These are phyloP conservation scores for Chesias legatella DNA, from an alignment of 2,888 invertebrate genomes.

Conservation along the genomic window DNA sequence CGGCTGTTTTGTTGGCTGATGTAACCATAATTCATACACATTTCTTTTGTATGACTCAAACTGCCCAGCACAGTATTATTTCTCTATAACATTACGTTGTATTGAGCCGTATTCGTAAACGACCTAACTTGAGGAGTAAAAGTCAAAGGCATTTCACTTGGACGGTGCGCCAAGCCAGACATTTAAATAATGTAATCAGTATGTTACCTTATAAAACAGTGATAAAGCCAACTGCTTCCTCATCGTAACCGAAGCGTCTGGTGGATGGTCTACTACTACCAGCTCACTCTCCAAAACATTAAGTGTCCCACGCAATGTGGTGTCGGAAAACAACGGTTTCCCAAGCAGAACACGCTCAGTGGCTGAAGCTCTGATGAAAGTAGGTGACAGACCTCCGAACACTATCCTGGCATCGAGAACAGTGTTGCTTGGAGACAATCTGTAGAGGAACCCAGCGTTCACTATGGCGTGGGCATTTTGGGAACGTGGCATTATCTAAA, in stretches of 20 bases:
- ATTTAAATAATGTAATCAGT: too few relatives aligned
- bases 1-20: too few relatives aligned
- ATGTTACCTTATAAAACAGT: constrained; percentile 80
- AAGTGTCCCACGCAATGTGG: constrained; percentile 59
- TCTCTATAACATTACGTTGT: too few relatives aligned
- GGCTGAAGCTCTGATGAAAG: constrained; percentile 65
- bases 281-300: constrained; percentile 44
- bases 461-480: constrained; percentile 88
- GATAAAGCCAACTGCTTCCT: constrained; percentile 81
- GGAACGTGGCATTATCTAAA: constrained; percentile 85
- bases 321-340: constrained; percentile 57
- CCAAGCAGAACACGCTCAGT: constrained; percentile 74
- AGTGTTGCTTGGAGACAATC: constrained; percentile 62
- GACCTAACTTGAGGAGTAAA: too few relatives aligned
- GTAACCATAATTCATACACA: too few relatives aligned
- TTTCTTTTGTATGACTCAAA: too few relatives aligned
- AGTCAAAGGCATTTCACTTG: too few relatives aligned
- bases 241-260: constrained; percentile 79
- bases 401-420: constrained; percentile 76
- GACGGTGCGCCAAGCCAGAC: too few relatives aligned
- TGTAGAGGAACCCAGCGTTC: constrained; percentile 85
- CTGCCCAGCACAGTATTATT: too few relatives aligned
- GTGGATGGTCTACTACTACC: constrained; percentile 49
- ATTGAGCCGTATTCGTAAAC: too few relatives aligned
- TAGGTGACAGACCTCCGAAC: constrained; percentile 79